phyloP scores from a whole-genome alignment of 1,140 invertebrate species.

The Acromyrmex charruanus region DNA sequence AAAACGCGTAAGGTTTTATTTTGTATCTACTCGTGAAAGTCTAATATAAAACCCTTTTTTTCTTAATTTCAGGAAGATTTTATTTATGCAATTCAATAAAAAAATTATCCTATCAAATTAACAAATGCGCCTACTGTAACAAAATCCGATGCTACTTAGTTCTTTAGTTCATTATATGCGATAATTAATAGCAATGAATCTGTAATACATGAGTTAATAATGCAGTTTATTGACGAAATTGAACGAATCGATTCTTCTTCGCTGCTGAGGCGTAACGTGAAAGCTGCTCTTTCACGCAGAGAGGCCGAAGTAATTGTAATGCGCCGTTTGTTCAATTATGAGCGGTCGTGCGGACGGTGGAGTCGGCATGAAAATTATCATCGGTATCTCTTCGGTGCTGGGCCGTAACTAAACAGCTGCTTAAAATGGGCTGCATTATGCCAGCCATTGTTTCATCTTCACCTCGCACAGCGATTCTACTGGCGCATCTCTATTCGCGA shows the following conservation, averaged over 20 bases:
- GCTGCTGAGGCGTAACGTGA: slow-evolving; percentile 48
- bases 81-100: not conserved
- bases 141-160: not conserved
- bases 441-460: slow-evolving; percentile 11
- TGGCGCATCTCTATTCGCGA: slow-evolving; percentile 9
- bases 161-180: not conserved
- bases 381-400: slow-evolving; percentile 68
- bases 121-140: not conserved
- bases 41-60: not conserved
- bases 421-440: slow-evolving; percentile 40
- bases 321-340: slow-evolving; percentile 60
- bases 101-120: not conserved
- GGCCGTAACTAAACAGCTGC: slow-evolving; percentile 74
- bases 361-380: slow-evolving; percentile 63
- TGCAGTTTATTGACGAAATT: slow-evolving; percentile 47
- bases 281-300: slow-evolving; percentile 56
- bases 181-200: not conserved
- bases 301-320: slow-evolving; percentile 34
- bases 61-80: not conserved
- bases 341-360: not conserved
- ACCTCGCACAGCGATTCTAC: slow-evolving; percentile 3
- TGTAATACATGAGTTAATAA: slow-evolving; percentile 1
- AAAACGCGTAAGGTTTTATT: not conserved
- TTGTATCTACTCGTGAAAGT: not conserved
- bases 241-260: slow-evolving; percentile 42